phyloP scores from a whole-genome alignment of 2,113 vertebrate genomes.

The Cygnus buccinator region DNA sequence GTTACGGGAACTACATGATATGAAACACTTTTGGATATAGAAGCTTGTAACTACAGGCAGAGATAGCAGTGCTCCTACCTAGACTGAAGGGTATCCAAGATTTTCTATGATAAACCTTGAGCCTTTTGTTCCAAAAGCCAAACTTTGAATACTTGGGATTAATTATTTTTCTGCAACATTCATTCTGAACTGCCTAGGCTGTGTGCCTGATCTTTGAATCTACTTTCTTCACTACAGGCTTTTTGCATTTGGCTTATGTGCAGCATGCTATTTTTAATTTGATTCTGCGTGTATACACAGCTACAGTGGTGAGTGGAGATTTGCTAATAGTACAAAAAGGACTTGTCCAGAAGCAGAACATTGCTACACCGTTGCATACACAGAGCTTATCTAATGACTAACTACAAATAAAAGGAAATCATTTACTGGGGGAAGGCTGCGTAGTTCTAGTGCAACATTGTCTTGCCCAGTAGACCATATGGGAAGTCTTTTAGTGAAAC shows the following conservation, averaged over 20 bases:
- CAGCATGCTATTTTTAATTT: background rate
- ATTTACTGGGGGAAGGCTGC: background rate
- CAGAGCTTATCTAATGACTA: background rate
- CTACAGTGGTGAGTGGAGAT: background rate
- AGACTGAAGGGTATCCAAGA: background rate
- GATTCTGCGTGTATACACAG: background rate
- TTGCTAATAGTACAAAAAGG: background rate
- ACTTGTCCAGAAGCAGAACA: background rate
- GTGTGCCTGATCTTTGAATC: background rate
- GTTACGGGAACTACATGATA: background rate
- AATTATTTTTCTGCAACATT: background rate
- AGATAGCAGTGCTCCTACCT: background rate
- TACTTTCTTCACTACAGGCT: background rate
- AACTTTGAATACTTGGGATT: background rate
- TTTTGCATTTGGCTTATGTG: background rate
- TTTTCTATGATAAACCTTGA: background rate
- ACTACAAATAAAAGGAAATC: background rate
- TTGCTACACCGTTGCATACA: fast-evolving
- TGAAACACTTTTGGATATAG: background rate
- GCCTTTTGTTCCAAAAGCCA: background rate
- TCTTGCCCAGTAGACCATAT: background rate
- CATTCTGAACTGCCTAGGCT: background rate
- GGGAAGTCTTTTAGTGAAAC: background rate
- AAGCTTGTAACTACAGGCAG: background rate
- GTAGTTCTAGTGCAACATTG: background rate